phyloP scores from a whole-genome alignment of 2,113 vertebrate species.

The Jaculus jaculus region DNA sequence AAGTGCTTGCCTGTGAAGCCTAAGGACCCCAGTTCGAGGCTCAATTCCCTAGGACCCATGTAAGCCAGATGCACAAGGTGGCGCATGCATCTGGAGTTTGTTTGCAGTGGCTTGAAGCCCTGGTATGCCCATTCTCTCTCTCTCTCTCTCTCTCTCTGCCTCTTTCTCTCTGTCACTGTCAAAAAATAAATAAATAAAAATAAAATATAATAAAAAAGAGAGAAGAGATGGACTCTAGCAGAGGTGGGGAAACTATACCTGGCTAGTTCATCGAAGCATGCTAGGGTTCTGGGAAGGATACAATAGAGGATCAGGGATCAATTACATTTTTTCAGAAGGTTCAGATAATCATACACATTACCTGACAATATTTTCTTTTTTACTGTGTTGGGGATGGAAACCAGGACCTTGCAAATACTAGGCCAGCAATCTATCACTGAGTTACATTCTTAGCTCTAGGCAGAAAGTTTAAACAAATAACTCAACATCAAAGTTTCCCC shows the following conservation, averaged over 20 bases:
- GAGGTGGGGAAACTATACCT: not conserved
- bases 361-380: not conserved
- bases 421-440: not conserved
- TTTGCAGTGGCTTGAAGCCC: no score
- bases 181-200: no score
- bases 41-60: no score
- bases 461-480: not conserved
- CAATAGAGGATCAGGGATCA: not conserved
- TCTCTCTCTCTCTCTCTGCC: no score
- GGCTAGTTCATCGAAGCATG: not conserved
- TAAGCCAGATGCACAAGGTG: no score
- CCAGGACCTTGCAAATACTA: not conserved
- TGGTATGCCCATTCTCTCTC: no score
- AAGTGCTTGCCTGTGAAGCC: no score
- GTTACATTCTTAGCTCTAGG: not conserved
- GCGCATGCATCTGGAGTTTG: no score
- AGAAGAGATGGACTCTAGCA: not conserved
- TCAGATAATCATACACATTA: not conserved
- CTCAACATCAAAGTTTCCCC: not conserved
- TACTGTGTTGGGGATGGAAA: not conserved
- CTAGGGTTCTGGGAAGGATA: not conserved
- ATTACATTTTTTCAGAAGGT: not conserved
- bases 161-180: no score
- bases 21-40: no score
- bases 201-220: no score